Evolutionary conservation across 1,140 invertebrate species (phyloP).

Genomic region (Drosophila azteca): DNA sequence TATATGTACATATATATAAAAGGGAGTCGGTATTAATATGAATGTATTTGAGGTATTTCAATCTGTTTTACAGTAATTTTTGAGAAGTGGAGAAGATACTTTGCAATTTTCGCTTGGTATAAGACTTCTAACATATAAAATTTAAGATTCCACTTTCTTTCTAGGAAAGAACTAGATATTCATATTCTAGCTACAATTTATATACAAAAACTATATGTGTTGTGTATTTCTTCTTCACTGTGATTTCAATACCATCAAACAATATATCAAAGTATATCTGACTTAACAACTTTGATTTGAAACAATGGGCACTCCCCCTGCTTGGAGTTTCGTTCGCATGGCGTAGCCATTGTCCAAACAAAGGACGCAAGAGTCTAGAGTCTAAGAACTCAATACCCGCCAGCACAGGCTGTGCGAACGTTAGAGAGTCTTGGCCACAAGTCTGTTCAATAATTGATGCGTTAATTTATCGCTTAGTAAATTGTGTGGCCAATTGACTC

Average conservation of each 20-base stretch:
- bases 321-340: slow-evolving; percentile 4
- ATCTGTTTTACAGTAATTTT: too few relatives aligned
- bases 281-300: slow-evolving; percentile 8
- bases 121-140: too few relatives aligned
- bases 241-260: background rate
- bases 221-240: too few relatives aligned
- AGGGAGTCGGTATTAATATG: too few relatives aligned
- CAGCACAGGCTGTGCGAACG: background rate
- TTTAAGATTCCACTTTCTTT: too few relatives aligned
- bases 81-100: too few relatives aligned
- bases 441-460: slow-evolving; percentile 70
- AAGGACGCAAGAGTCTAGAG: slow-evolving; percentile 7
- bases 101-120: too few relatives aligned
- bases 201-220: too few relatives aligned
- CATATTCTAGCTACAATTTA: too few relatives aligned
- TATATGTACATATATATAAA: too few relatives aligned
- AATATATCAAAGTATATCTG: slow-evolving; percentile 11
- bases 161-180: too few relatives aligned
- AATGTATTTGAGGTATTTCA: too few relatives aligned
- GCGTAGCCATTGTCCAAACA: slow-evolving; percentile 5
- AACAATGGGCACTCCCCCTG: background rate
- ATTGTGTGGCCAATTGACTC: slow-evolving; percentile 76
- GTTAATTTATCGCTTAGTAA: slow-evolving; percentile 78
- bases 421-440: slow-evolving; percentile 1
- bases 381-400: slow-evolving; percentile 7